Percentiles rank a stretch among this genome's conserved stretches.
These are phyloP conservation scores for Pseudomyrmex concolor DNA, from an alignment of 1,140 invertebrate genomes.

Conservation along the genomic window DNA sequence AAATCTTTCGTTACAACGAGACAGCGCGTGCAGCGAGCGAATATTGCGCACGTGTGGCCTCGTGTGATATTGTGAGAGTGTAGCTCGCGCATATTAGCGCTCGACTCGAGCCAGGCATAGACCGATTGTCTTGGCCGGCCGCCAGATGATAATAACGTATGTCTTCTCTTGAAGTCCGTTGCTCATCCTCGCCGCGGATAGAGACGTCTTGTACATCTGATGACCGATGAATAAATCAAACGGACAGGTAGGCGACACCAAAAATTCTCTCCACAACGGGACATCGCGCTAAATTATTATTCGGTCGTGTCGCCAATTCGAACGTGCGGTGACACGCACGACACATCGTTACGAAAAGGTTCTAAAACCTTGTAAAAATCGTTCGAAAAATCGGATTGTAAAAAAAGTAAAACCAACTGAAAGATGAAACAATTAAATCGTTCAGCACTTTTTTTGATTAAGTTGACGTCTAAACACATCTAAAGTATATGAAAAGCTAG, in stretches of 20 bases:
- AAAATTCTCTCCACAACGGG: not conserved
- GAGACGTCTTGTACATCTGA: constrained; percentile 11
- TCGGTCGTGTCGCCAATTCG: not conserved
- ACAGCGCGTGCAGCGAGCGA: not conserved
- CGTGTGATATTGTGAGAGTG: constrained; percentile 47
- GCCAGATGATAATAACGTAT: constrained; percentile 75
- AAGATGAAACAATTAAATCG: no score
- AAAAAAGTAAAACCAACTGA: no score
- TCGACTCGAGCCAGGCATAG: constrained; percentile 45
- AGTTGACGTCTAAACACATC: not conserved
- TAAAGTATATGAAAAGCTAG: not conserved
- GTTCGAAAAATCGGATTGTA: no score
- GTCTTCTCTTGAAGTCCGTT: constrained; percentile 72
- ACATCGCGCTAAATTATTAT: constrained; percentile 8
- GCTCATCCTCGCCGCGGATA: constrained; percentile 27
- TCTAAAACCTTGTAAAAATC: no score
- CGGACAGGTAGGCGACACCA: not conserved
- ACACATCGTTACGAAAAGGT: no score
- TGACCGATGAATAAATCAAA: constrained; percentile 18
- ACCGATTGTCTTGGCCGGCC: constrained; percentile 74
- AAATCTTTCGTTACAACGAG: constrained; percentile 14
- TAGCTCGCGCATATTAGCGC: constrained; percentile 48
- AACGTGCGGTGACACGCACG: not conserved
- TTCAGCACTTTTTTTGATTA: no score
- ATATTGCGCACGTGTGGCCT: constrained; percentile 21